These are phyloP conservation scores for Dysidea cf. avara DNA, from an alignment of 37 sponge, comb jelly and placozoan species.

Conservation along the genomic window DNA sequence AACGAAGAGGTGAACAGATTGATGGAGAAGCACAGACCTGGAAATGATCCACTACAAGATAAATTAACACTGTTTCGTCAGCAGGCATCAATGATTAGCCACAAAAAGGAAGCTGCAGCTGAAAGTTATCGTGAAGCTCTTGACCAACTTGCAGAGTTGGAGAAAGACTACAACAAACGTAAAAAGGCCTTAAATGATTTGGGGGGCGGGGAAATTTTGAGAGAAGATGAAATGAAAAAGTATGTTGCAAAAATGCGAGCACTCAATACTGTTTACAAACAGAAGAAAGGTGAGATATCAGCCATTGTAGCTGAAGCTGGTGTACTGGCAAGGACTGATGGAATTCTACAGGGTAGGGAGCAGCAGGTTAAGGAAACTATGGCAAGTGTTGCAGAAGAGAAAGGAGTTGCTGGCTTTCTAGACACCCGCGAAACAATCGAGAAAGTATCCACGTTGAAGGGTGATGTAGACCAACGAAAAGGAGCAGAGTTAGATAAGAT, in stretches of 20 bases:
- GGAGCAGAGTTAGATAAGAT: slow-evolving; percentile 75
- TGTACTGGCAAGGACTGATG: slow-evolving; percentile 88
- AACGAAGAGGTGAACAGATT: slow-evolving; percentile 60
- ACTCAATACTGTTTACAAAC: slow-evolving; percentile 80
- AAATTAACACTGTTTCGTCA: slow-evolving; percentile 94
- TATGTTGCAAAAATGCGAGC: slow-evolving; percentile 75
- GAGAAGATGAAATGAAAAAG: slow-evolving; percentile 82
- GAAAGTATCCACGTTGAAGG: slow-evolving; percentile 86
- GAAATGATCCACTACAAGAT: slow-evolving; percentile 76
- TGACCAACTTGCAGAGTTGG: slow-evolving; percentile 60
- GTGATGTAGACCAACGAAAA: slow-evolving; percentile 83
- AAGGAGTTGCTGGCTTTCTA: slow-evolving; percentile 84
- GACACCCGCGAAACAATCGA: slow-evolving; percentile 86
- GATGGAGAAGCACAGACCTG: slow-evolving; percentile 76
- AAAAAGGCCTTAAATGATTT: slow-evolving; percentile 35
- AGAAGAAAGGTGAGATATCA: slow-evolving; percentile 83
- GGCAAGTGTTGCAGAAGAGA: slow-evolving; percentile 67
- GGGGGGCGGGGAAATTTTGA: slow-evolving; percentile 70
- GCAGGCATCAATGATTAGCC: slow-evolving; percentile 85
- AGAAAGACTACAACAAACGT: slow-evolving; percentile 52
- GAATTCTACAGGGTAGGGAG: slow-evolving; percentile 72
- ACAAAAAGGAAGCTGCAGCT: slow-evolving; percentile 73
- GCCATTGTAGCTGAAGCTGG: slow-evolving; percentile 83
- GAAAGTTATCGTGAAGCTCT: slow-evolving; percentile 46
- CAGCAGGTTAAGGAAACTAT: slow-evolving; percentile 56